phyloP scores from a whole-genome alignment of 2,113 vertebrate species.

The Misgurnus mizolepis region DNA sequence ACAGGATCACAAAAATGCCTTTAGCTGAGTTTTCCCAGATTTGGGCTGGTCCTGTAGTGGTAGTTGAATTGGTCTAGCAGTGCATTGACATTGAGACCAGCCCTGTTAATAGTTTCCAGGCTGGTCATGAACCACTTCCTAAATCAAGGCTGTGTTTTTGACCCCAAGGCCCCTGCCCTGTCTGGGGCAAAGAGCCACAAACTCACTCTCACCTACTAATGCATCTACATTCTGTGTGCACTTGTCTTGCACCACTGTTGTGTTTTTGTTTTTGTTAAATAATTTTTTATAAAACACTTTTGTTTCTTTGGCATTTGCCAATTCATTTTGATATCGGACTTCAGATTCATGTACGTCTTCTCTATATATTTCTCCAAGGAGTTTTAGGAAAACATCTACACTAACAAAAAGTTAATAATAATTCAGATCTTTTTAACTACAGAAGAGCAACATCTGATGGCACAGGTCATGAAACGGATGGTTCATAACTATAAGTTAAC shows the following conservation, averaged over 20 bases:
- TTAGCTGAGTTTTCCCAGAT: no score
- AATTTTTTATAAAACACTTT: no score
- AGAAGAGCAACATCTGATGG: neutral
- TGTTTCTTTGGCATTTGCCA: no score
- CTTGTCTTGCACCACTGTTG: neutral
- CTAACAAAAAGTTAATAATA: no score
- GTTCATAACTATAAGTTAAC: neutral
- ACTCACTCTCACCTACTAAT: neutral
- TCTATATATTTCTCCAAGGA: no score
- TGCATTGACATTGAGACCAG: conserved; percentile 58
- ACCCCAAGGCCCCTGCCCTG: conserved; percentile 66
- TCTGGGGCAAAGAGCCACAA: conserved; percentile 33
- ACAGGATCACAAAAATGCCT: neutral
- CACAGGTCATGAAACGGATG: neutral
- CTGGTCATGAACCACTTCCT: conserved; percentile 72
- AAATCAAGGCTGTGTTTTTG: conserved; percentile 61
- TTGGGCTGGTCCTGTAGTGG: neutral
- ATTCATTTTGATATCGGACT: no score
- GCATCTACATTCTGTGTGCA: conserved; percentile 6
- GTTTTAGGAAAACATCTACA: no score
- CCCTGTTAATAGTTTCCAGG: conserved; percentile 76
- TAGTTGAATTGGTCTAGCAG: conserved; percentile 47
- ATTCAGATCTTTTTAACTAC: neutral
- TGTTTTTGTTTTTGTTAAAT: no score
- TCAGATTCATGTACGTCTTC: no score